Conservation (phyloP, 1,140 invertebrate species). For the Pogonognathellus flavescens region DNA sequence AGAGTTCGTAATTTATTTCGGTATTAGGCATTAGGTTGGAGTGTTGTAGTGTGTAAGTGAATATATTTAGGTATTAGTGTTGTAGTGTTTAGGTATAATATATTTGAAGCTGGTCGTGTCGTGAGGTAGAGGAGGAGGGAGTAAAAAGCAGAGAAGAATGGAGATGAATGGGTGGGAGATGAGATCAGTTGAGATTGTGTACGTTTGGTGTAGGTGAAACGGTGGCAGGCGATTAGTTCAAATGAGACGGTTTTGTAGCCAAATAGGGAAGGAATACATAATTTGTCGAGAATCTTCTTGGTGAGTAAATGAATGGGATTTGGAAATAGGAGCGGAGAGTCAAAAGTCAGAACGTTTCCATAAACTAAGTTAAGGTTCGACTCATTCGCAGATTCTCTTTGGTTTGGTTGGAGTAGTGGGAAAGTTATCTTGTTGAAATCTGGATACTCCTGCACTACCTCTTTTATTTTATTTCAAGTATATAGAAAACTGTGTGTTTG, state of each 20-base stretch:
- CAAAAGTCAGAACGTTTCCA: slow-evolving; percentile 1
- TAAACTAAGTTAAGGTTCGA: slow-evolving; percentile 20
- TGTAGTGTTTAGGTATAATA: background rate
- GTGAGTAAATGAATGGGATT: slow-evolving; percentile 40
- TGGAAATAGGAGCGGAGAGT: slow-evolving; percentile 28
- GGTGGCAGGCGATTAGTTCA: slow-evolving; percentile 59
- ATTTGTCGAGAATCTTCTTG: slow-evolving; percentile 53
- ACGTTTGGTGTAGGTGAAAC: slow-evolving; percentile 48
- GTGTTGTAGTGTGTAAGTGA: background rate
- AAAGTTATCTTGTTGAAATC: slow-evolving; percentile 39
- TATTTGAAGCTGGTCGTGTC: slow-evolving; percentile 7
- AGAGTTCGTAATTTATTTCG: background rate
- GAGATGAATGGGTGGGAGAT: slow-evolving; percentile 51
- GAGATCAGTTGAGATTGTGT: slow-evolving; percentile 40
- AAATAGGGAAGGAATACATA: slow-evolving; percentile 55
- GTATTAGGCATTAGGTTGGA: background rate
- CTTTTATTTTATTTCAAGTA: no score
- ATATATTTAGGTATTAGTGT: background rate
- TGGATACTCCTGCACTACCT: background rate
- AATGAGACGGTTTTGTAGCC: slow-evolving; percentile 57
- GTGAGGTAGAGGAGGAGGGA: slow-evolving; percentile 36
- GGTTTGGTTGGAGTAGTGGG: background rate
- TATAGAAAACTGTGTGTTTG: background rate
- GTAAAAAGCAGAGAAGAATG: slow-evolving; percentile 18
- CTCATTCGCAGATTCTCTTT: slow-evolving; percentile 9